Evolutionary conservation across 2,113 vertebrate genomes (phyloP).

Genomic region (Colius striatus): DNA sequence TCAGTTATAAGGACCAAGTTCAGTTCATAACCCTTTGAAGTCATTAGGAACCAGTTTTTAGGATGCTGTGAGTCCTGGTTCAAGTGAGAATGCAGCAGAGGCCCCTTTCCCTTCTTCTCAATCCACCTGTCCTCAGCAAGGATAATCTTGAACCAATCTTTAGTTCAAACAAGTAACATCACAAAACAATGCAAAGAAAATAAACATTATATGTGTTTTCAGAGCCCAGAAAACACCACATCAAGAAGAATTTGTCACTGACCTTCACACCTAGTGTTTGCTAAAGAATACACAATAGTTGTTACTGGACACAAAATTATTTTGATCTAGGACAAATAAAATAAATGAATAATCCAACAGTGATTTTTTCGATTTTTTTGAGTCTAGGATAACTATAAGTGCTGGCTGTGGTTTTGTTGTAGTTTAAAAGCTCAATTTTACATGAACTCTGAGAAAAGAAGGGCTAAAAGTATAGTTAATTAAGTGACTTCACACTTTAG

Average conservation of each 20-base stretch:
- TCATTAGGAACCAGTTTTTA: neutral
- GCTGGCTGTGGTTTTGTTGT: neutral
- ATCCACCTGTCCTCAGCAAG: neutral
- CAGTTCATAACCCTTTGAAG: neutral
- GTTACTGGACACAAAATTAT: neutral
- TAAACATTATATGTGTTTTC: slow-evolving; percentile 34
- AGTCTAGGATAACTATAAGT: neutral
- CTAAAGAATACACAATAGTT: neutral
- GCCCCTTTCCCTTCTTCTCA: neutral
- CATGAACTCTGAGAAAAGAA: neutral
- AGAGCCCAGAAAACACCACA: slow-evolving; percentile 17
- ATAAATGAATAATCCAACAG: neutral
- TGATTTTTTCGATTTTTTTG: neutral
- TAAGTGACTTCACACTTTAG: neutral
- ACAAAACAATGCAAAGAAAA: slow-evolving; percentile 55
- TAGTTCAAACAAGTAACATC: slow-evolving; percentile 7
- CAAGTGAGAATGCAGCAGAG: neutral
- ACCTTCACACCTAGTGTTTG: slow-evolving; percentile 14
- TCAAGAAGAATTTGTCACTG: slow-evolving; percentile 35
- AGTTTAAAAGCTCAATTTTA: neutral
- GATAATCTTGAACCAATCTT: slow-evolving; percentile 30
- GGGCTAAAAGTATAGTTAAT: neutral
- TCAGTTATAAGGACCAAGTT: fast-evolving
- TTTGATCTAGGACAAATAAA: slow-evolving; percentile 4
- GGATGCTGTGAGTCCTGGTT: neutral